Percentiles rank a stretch among this genome's conserved stretches.
These are phyloP conservation scores for Acridotheres tristis DNA, from an alignment of 2,797 vertebrate species.

Conservation along the genomic window DNA sequence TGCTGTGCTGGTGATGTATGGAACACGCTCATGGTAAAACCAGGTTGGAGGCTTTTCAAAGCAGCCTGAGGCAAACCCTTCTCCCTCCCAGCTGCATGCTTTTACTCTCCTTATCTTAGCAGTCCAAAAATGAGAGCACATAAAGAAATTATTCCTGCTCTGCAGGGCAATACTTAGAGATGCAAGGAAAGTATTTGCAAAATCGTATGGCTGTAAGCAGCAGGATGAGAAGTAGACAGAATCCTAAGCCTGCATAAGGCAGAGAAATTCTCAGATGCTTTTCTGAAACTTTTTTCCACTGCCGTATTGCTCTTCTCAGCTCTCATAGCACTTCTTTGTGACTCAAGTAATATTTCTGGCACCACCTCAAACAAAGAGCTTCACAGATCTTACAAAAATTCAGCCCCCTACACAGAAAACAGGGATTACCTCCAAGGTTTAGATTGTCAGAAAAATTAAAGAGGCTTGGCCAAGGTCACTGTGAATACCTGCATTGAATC, in stretches of 20 bases:
- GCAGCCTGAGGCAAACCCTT: background rate
- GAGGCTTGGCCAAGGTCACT: background rate
- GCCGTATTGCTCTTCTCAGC: background rate
- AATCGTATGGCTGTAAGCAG: background rate
- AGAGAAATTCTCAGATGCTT: background rate
- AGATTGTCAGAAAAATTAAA: background rate
- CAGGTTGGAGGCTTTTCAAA: background rate
- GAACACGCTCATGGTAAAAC: background rate
- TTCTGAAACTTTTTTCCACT: background rate
- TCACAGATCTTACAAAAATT: background rate
- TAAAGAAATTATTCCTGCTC: background rate
- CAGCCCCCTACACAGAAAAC: background rate
- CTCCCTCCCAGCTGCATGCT: background rate
- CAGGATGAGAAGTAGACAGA: background rate
- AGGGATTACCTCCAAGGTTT: background rate
- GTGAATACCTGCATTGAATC: background rate
- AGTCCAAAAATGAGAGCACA: background rate
- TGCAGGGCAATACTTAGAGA: background rate
- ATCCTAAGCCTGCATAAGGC: background rate
- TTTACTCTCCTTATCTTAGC: background rate
- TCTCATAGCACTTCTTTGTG: background rate
- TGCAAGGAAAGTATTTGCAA: background rate
- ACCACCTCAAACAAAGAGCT: background rate
- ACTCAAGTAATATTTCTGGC: background rate
- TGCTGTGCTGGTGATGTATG: background rate